Percentiles rank a stretch among this genome's conserved stretches.
phyloP scores from a whole-genome alignment of 2,888 invertebrate genomes.

The Tachystola acroxantha region DNA sequence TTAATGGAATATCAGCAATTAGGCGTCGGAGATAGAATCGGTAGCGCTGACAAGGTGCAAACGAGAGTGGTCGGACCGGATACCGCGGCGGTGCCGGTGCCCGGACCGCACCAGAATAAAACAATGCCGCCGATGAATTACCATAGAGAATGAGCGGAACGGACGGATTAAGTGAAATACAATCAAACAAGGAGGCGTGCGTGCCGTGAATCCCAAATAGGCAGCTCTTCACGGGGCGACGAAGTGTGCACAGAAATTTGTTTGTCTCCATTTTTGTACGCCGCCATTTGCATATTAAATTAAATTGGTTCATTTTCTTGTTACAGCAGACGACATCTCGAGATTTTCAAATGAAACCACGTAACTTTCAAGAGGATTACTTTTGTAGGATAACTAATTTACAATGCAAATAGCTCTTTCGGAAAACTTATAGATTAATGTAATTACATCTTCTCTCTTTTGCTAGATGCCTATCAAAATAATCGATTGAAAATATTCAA shows the following conservation, averaged over 20 bases:
- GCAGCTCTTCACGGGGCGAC: conserved; percentile 33
- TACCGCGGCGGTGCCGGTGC: conserved; percentile 33
- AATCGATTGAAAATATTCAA: too few relatives aligned
- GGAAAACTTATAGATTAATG: too few relatives aligned
- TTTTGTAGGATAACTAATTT: background rate
- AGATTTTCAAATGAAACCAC: conserved; percentile 1
- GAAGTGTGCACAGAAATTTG: conserved; percentile 35
- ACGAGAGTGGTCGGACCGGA: conserved; percentile 70
- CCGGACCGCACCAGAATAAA: conserved; percentile 57
- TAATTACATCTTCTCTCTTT: too few relatives aligned
- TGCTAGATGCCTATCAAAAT: too few relatives aligned
- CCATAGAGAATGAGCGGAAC: conserved; percentile 72
- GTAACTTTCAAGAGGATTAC: background rate
- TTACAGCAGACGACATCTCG: background rate
- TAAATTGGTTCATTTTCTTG: conserved; percentile 19
- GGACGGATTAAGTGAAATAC: conserved; percentile 70
- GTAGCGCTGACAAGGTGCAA: conserved; percentile 76
- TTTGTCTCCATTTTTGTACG: conserved; percentile 34
- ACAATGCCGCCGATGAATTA: conserved; percentile 69
- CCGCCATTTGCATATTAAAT: conserved; percentile 23
- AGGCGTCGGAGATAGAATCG: conserved; percentile 66
- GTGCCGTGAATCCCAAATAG: conserved; percentile 49
- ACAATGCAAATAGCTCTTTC: too few relatives aligned
- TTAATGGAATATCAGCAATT: conserved; percentile 77
- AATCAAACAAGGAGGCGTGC: conserved; percentile 62